These are phyloP conservation scores for Hemicordylus capensis DNA, from an alignment of 2,113 vertebrate species.

Conservation along the genomic window DNA sequence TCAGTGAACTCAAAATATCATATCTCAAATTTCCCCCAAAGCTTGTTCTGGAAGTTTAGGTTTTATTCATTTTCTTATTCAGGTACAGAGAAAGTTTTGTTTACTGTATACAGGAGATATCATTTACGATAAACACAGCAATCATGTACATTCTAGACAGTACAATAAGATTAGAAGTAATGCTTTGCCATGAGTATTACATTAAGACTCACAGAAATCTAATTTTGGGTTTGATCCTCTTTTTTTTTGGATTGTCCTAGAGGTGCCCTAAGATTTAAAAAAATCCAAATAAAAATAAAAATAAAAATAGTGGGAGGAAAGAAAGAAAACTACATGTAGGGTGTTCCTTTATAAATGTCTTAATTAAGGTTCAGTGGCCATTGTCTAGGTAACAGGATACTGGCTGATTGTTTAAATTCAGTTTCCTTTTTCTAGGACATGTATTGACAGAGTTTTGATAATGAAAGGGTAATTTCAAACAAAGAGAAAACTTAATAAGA, in stretches of 20 bases:
- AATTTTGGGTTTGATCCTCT: conserved; percentile 25
- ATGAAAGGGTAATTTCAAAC: neutral
- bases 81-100: conserved; percentile 10
- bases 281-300: no score
- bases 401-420: neutral
- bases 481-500: neutral
- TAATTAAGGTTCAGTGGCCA: neutral
- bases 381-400: neutral
- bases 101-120: conserved; percentile 1
- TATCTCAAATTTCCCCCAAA: neutral
- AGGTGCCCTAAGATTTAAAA: neutral
- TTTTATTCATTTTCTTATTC: conserved; percentile 22
- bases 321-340: neutral
- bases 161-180: conserved; percentile 38
- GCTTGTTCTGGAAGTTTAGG: neutral
- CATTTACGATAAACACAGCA: conserved; percentile 8
- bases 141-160: conserved; percentile 8
- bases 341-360: conserved; percentile 27
- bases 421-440: neutral
- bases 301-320: neutral
- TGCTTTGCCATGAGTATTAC: neutral
- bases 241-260: conserved; percentile 8
- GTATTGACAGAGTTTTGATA: neutral
- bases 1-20: neutral
- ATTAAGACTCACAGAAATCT: conserved; percentile 32